phyloP scores from a whole-genome alignment of 2,888 invertebrate genomes.

The Drosophila prostipennis region DNA sequence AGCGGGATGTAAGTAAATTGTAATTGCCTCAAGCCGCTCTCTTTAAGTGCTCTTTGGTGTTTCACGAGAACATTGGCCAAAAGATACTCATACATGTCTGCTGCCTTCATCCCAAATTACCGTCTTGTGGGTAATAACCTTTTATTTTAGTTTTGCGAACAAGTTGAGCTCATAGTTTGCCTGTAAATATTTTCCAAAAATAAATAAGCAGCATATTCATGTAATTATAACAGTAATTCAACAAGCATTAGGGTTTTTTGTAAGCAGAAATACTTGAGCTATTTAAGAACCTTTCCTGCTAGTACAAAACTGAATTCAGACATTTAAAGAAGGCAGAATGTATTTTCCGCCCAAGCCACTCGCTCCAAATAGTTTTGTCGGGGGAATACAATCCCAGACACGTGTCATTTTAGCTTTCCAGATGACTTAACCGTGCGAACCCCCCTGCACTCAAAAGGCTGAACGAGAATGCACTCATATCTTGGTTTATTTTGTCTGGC shows the following conservation, averaged over 20 bases:
- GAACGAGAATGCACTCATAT: constrained; percentile 8
- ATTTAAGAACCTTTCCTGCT: not conserved
- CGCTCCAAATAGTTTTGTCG: not conserved
- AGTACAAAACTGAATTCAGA: not conserved
- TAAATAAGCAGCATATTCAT: not conserved
- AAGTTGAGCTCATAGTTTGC: not conserved
- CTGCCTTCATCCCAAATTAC: constrained; percentile 10
- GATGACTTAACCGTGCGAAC: constrained; percentile 10
- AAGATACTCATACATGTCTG: constrained; percentile 14
- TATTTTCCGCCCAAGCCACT: not conserved
- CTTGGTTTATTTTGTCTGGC: not conserved
- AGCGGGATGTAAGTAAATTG: constrained; percentile 28
- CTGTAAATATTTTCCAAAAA: not conserved
- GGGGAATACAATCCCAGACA: not conserved
- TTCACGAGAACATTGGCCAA: constrained; percentile 17
- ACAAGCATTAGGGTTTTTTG: too few species aligned
- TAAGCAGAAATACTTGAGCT: not conserved
- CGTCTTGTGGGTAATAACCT: constrained; percentile 31
- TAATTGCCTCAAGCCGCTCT: constrained; percentile 36
- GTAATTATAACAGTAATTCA: not conserved
- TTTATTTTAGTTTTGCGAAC: constrained; percentile 21
- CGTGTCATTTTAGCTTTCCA: constrained; percentile 13
- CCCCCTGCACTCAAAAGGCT: not conserved
- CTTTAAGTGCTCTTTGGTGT: constrained; percentile 49
- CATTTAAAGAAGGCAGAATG: not conserved